These are phyloP conservation scores for Lanius ludovicianus DNA, from an alignment of 2,113 vertebrate genomes.

Conservation along the genomic window DNA sequence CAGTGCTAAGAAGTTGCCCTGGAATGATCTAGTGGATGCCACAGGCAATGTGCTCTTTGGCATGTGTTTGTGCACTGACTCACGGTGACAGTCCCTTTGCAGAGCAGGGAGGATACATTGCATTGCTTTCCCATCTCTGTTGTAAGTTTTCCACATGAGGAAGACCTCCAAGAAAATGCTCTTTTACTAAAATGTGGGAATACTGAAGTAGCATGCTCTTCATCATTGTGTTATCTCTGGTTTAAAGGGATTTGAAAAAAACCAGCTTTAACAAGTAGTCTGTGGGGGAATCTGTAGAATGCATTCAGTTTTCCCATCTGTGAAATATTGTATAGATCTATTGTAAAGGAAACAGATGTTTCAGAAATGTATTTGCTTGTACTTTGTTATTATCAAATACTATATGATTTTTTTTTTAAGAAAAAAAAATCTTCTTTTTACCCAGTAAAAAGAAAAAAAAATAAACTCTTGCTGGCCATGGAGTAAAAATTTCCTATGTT, in stretches of 20 bases:
- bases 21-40: background rate
- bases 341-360: slow-evolving; percentile 63
- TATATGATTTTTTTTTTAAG: slow-evolving; percentile 28
- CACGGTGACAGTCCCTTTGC: background rate
- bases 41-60: background rate
- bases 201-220: slow-evolving; percentile 37
- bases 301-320: slow-evolving; percentile 37
- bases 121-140: background rate
- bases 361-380: slow-evolving; percentile 66
- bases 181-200: slow-evolving; percentile 11
- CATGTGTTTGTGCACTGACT: background rate
- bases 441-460: slow-evolving; percentile 55
- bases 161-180: slow-evolving; percentile 14
- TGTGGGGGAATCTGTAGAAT: slow-evolving; percentile 22
- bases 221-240: slow-evolving; percentile 18
- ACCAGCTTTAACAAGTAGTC: slow-evolving; percentile 59
- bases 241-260: background rate
- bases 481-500: slow-evolving; percentile 65
- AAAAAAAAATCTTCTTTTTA: slow-evolving; percentile 36
- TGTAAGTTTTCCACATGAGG: background rate
- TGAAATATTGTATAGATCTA: slow-evolving; percentile 66
- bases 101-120: background rate
- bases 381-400: slow-evolving; percentile 63
- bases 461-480: slow-evolving; percentile 64
- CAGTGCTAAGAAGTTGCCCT: background rate